Evolutionary conservation across 2,888 invertebrate species (phyloP), one percentile per base, ranked within the genome.

Genomic region (Drosophila neoperkinsi): DNA sequence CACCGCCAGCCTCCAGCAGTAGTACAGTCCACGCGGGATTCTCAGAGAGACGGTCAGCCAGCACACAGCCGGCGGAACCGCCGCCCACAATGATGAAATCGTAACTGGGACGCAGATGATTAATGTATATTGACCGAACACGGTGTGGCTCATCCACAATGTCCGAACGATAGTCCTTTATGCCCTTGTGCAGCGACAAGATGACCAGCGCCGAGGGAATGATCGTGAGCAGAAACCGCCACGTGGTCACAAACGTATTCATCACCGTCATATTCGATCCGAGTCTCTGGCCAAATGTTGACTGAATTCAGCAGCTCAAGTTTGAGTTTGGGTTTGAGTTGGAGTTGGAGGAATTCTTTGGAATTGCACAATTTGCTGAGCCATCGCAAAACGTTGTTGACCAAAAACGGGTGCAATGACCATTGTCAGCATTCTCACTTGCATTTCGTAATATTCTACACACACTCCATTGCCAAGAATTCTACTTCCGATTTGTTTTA

Each of bases 11-110:
- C 94, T 97, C 97, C 56, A 97, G 82, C n/a, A 97, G 92, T 4
- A 97, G 93, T 1, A 97, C 94, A 76, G 94, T 95, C 96, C 96
- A 96, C 28, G 95, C 93, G 0, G 95, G 94, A 81, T 96, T 95
- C 93, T 97, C 97, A 6, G 96, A 95, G 0, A 98, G 93, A 33
- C 97, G 94, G 79, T 95, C 96, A 0, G 98, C 98, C 63, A 98
- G 74, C 0, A 96, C 97, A 2, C 97, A 94, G 4, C 97, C 98
- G 0, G 97, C 97, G 2, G 97, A 96, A 0, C 98, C 98, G 1
- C 95, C 97, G 0, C 97, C 97, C 3, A 97, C 94, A 61, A 97
- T 94, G 9, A 97, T 94, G 84, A 97, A 97, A 92, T 97, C 97
- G 85, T 97, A 97, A 56, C 94, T 94, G 7, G 94, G 93, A 18